phyloP scores from a whole-genome alignment of 2,797 vertebrate species.

The Eutrigla gurnardus region DNA sequence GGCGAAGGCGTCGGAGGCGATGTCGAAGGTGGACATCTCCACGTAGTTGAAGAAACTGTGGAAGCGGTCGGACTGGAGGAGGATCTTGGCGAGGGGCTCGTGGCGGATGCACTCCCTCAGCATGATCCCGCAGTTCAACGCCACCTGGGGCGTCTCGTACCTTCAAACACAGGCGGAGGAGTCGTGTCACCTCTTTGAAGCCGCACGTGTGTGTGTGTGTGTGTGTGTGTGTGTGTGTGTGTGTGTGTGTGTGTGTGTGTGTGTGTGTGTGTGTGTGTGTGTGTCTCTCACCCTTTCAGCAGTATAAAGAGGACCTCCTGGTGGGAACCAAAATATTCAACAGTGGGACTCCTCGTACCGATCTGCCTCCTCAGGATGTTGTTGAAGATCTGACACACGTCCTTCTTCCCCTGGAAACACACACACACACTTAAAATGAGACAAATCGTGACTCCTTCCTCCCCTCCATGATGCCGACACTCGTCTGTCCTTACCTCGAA shows the following conservation, averaged over 20 bases:
- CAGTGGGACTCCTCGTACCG: constrained; percentile 94
- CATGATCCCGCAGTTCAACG: constrained; percentile 97
- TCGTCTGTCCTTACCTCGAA: constrained; percentile 88
- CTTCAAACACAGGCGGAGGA: constrained; percentile 69
- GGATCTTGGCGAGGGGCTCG: constrained; percentile 93
- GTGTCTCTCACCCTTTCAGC: constrained; percentile 90
- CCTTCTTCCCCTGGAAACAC: constrained; percentile 92
- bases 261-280: background rate
- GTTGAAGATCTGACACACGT: constrained; percentile 99
- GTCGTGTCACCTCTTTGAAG: background rate
- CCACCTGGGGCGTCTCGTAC: constrained; percentile 93
- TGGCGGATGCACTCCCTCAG: constrained; percentile 95
- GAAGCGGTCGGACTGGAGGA: constrained; percentile 93
- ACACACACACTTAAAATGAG: background rate
- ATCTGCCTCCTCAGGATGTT: constrained; percentile 98
- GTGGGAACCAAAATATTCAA: constrained; percentile 96
- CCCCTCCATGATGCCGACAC: background rate
- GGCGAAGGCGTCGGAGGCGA: constrained; percentile 97
- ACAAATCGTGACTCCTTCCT: too few relatives aligned
- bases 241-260: constrained; percentile 6
- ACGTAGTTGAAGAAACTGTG: constrained; percentile 95
- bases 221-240: background rate
- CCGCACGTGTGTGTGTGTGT: background rate
- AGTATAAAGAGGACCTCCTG: constrained; percentile 96
- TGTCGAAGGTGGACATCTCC: constrained; percentile 98